Percentiles rank a stretch among this genome's conserved stretches.
Evolutionary conservation across 2,113 vertebrate species (phyloP).

Genomic region (Microcebus murinus): DNA sequence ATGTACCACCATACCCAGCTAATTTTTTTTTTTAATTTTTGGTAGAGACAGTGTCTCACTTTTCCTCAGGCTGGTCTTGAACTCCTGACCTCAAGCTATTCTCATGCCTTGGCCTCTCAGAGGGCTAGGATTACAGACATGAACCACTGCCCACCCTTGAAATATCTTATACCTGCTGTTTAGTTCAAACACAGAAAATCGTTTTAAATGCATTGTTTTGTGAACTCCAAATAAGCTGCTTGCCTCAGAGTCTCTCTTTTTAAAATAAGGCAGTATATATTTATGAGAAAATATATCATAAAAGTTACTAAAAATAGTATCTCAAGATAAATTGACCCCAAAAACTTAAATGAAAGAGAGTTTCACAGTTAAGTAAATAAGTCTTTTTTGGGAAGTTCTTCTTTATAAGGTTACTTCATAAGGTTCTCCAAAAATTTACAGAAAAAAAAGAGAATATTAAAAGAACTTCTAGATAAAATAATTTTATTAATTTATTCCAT

Average conservation of each 20-base stretch:
- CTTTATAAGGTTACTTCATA: no score
- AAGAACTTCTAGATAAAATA: constrained; percentile 1
- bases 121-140: no score
- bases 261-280: background rate
- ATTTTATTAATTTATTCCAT: constrained; percentile 4
- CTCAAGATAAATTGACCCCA: background rate
- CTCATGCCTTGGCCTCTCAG: no score
- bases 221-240: background rate
- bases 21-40: no score
- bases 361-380: background rate
- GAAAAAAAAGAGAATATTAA: background rate
- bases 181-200: background rate
- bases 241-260: background rate
- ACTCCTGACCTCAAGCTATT: no score
- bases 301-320: constrained; percentile 19
- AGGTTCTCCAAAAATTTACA: background rate
- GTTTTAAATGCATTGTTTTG: background rate
- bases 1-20: no score
- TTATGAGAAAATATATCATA: background rate
- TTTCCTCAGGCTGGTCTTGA: no score
- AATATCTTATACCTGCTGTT: background rate
- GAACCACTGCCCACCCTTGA: no score
- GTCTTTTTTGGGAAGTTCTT: background rate
- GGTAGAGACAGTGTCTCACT: no score
- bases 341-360: background rate